Evolutionary conservation across 1,140 invertebrate genomes (phyloP).

Genomic region (Galleria mellonella): DNA sequence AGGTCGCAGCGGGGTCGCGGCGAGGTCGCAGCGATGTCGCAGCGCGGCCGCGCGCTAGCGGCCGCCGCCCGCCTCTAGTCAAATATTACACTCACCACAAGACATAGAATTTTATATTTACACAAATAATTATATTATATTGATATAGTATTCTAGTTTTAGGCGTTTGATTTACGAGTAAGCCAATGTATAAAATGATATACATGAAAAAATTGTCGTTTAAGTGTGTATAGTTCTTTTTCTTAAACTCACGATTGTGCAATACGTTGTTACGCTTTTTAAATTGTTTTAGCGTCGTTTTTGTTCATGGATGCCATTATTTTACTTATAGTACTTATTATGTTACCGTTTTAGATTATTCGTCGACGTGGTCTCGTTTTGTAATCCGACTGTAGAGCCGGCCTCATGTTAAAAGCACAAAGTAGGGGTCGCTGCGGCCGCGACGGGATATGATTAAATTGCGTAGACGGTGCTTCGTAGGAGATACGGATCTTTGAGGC

Average conservation of each 20-base stretch:
- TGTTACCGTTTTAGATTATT: constrained; percentile 45
- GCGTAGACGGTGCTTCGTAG: too few species aligned
- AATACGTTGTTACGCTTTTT: constrained; percentile 69
- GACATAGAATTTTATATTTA: constrained; percentile 75
- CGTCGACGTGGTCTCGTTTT: constrained; percentile 37
- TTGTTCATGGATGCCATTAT: constrained; percentile 26
- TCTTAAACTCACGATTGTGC: constrained; percentile 47
- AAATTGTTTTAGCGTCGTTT: constrained; percentile 52
- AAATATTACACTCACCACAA: constrained; percentile 72
- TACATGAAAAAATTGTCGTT: constrained; percentile 26
- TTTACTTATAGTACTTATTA: constrained; percentile 29
- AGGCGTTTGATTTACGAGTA: constrained; percentile 67
- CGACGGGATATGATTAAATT: too few species aligned
- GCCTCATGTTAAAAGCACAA: constrained; percentile 5
- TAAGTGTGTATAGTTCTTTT: constrained; percentile 52
- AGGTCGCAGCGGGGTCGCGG: constrained; percentile 9
- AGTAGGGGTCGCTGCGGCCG: neutral
- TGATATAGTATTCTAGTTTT: constrained; percentile 75
- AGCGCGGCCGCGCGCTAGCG: constrained; percentile 9
- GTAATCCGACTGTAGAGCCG: constrained; percentile 23
- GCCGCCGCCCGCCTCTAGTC: constrained; percentile 67
- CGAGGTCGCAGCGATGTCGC: constrained; percentile 3
- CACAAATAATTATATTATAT: constrained; percentile 73
- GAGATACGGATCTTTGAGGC: too few species aligned
- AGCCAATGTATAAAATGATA: constrained; percentile 42